Base-by-base conservation (phyloP, 2,113 vertebrate species). In the Empidonax traillii region DNA sequence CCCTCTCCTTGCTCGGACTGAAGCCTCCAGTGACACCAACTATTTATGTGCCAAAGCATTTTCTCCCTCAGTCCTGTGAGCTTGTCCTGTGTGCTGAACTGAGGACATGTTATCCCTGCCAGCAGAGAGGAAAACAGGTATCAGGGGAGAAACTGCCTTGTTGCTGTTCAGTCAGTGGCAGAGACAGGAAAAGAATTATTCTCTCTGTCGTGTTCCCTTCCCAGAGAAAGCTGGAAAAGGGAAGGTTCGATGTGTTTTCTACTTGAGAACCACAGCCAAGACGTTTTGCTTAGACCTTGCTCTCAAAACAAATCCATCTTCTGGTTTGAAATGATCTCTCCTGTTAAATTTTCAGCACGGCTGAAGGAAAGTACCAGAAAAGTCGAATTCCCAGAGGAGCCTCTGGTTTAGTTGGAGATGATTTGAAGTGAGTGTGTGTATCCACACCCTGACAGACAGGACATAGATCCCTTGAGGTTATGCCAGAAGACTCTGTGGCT, bases 101-200 rank as follows among this genome's bases (percentile, higher is more conserved):
- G 35, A 0, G 2, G 30, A 7, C 16, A 0, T 12, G 1, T 69
- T 14, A 27, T 4, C 47, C 39, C 87, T 47, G 30, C 35, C 47
- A 85, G 44, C 1, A 74, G 39, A 74, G 47, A 39, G n/a, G 46
- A 53, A 74, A 93, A 11, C 25, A 92, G 28, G 15, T 9, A 28
- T 39, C 9, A 21, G 30, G 62, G 77, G 68, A 87, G 73, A 74
- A 51, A 20, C 47, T 63, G 35, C n/a, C 31, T 61, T 27, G 24
- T 20, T 89, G 51, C 52, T 59, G 10, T n/a, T 52, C 61, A 59
- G n/a, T 46, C 5, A 35, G 43, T 24, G 33, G 52, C 71, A 59
- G 65, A 67, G 21, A 30, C 13, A 63, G 59, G 62, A 43, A 81
- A 62, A 75, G 52, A 31, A 35, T 21, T 7, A 14, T 63, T 33